These are phyloP conservation scores for Cephalotes varians DNA, from an alignment of 2,888 invertebrate species.

Conservation along the genomic window DNA sequence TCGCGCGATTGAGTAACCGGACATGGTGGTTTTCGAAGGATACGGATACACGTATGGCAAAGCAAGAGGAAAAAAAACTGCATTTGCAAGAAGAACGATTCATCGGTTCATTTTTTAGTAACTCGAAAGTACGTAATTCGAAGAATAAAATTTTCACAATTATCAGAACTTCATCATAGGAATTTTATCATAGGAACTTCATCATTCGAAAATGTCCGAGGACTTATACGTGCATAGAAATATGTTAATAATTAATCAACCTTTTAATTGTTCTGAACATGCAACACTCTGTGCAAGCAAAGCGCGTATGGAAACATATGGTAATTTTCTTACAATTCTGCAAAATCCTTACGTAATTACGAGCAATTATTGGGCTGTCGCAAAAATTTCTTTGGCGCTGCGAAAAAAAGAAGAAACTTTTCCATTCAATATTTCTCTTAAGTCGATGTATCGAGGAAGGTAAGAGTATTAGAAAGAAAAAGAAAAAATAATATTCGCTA, in stretches of 20 bases:
- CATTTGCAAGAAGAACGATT: slow-evolving; percentile 29
- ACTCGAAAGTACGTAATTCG: background rate
- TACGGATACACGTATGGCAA: slow-evolving; percentile 36
- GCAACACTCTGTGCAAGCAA: background rate
- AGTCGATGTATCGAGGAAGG: background rate
- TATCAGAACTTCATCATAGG: background rate
- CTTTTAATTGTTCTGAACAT: background rate
- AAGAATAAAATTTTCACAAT: background rate
- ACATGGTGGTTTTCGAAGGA: slow-evolving; percentile 69
- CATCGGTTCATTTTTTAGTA: background rate
- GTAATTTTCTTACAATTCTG: background rate
- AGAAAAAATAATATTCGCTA: background rate
- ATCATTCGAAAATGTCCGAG: slow-evolving; percentile 9
- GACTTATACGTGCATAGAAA: background rate
- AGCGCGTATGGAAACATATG: slow-evolving; percentile 15
- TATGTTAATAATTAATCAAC: slow-evolving; percentile 44
- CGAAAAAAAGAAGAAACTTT: background rate
- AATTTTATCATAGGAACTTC: too few species aligned
- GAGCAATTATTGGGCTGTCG: background rate
- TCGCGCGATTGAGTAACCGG: slow-evolving; percentile 69
- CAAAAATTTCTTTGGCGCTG: background rate
- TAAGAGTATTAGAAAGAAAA: too few species aligned
- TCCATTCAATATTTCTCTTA: background rate
- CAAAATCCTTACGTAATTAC: slow-evolving; percentile 1
- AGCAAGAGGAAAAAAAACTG: slow-evolving; percentile 55